Base-by-base conservation (phyloP, 53 echinoderm and acorn worm species). In the Crossaster papposus region DNA sequence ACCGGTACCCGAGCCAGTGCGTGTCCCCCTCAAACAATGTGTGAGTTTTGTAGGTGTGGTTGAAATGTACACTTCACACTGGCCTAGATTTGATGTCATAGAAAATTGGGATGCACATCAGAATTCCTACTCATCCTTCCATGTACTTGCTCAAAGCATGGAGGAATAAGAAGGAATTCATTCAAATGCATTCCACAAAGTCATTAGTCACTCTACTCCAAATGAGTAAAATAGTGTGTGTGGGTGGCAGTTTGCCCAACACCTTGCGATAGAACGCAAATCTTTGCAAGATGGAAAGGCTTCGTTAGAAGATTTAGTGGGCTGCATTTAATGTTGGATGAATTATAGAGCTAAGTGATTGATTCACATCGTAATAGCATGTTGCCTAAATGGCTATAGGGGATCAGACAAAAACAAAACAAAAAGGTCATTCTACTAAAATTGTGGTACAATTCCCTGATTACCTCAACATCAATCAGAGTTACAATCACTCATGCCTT, bases 1-100 rank as follows among this genome's bases (percentile, higher is more conserved):
- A 52, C 53, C 53, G n/a, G 44, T 44, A 0, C 58, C n/a, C 28
- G 10, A 68, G 68, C 28, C 28, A 11, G 28, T 68, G 68, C 68
- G 22, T 9, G 23, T 22, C 51, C 78, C 10, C 38, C 78, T 78
- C 38, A 44, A 78, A 78, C 34, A 78, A 78, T 78, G 51, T 78
- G 78, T 78, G 51, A 51, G 38, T 78, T 78, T 51, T 50, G 78
- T 51, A 78, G 78, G 78, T 78, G 78, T 78, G 78, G 50, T n/a
- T 78, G 78, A 78, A 78, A 78, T 78, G 50, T 51, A 78, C 78
- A 78, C 78, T 51, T 78, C 5, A 68, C 68, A 7, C 28, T 23
- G 28, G 68, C 68, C 68, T 50, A 78, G 34, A 78, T 37, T 20
- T 24, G 78, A 50, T 51, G 78, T 51, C 78, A 78, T 44, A 17